These are phyloP conservation scores for Folsomia manolachei DNA, from an alignment of 2,888 invertebrate genomes.

Conservation along the genomic window DNA sequence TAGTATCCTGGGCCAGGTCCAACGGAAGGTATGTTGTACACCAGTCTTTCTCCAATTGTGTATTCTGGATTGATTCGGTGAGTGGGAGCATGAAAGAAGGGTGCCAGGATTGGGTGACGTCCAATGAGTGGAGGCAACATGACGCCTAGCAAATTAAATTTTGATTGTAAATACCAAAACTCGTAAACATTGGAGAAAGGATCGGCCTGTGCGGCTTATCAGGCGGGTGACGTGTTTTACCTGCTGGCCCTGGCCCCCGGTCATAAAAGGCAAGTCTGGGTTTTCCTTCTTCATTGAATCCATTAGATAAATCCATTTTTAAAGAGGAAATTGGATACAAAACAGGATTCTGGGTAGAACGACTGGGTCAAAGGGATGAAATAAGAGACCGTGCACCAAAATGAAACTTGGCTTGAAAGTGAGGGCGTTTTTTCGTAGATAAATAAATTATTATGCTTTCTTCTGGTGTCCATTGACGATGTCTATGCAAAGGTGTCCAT, in stretches of 20 bases:
- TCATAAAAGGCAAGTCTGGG: constrained; percentile 34
- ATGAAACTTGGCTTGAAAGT: too few species aligned
- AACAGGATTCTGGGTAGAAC: too few species aligned
- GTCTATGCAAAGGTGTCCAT: too few species aligned
- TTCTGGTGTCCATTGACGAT: too few species aligned
- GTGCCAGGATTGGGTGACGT: too few species aligned
- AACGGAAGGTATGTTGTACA: neutral
- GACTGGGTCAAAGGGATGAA: too few species aligned
- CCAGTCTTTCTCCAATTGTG: constrained; percentile 30
- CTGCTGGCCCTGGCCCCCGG: constrained; percentile 32
- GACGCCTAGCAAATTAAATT: constrained; percentile 29
- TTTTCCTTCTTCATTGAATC: constrained; percentile 14
- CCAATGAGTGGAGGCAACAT: constrained; percentile 31
- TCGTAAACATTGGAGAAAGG: neutral
- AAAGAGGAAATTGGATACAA: too few species aligned
- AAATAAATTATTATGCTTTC: too few species aligned
- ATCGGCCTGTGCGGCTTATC: neutral
- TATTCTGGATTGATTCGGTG: constrained; percentile 43
- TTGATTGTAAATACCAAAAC: neutral
- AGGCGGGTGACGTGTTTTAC: neutral
- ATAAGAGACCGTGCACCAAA: too few species aligned
- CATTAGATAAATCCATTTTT: neutral
- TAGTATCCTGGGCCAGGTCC: constrained; percentile 37
- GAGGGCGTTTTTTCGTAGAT: too few species aligned
- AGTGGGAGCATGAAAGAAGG: constrained; percentile 34